These are phyloP conservation scores for Halcyon senegalensis DNA, from an alignment of 2,113 vertebrate species.

Conservation along the genomic window DNA sequence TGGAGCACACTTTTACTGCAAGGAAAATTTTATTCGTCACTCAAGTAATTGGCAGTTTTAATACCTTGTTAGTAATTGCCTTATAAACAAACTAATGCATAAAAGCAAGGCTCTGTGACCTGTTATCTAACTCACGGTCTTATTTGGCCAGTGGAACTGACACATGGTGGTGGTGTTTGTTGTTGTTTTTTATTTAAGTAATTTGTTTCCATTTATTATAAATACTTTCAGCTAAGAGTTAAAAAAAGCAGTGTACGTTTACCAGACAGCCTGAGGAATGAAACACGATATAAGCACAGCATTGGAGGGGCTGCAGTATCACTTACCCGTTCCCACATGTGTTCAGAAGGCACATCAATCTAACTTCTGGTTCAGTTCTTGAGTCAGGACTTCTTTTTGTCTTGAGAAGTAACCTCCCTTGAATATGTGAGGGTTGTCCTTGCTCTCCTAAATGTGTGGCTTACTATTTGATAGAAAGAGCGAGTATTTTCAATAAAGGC, in stretches of 20 bases:
- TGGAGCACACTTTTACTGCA: slow-evolving; percentile 88
- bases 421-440: background rate
- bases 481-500: background rate
- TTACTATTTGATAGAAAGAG: slow-evolving; percentile 24
- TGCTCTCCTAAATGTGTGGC: background rate
- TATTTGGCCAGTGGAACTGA: slow-evolving; percentile 51
- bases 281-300: slow-evolving; percentile 42
- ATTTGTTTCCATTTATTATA: slow-evolving; percentile 67
- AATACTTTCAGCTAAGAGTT: slow-evolving; percentile 40
- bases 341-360: slow-evolving; percentile 55
- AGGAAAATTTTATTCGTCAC: slow-evolving; percentile 91
- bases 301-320: slow-evolving; percentile 1
- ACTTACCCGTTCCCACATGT: slow-evolving; percentile 31
- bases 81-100: slow-evolving; percentile 92
- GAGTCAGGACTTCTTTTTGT: slow-evolving; percentile 7
- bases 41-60: slow-evolving; percentile 95
- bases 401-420: background rate
- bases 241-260: slow-evolving; percentile 15
- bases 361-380: slow-evolving; percentile 54
- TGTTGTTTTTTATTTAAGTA: slow-evolving; percentile 24
- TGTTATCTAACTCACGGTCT: slow-evolving; percentile 71
- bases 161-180: slow-evolving; percentile 30
- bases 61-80: slow-evolving; percentile 95
- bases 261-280: slow-evolving; percentile 43
- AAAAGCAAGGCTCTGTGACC: slow-evolving; percentile 75